Base-by-base conservation (phyloP, 2,797 vertebrate genomes). In the Remorina albescens region DNA sequence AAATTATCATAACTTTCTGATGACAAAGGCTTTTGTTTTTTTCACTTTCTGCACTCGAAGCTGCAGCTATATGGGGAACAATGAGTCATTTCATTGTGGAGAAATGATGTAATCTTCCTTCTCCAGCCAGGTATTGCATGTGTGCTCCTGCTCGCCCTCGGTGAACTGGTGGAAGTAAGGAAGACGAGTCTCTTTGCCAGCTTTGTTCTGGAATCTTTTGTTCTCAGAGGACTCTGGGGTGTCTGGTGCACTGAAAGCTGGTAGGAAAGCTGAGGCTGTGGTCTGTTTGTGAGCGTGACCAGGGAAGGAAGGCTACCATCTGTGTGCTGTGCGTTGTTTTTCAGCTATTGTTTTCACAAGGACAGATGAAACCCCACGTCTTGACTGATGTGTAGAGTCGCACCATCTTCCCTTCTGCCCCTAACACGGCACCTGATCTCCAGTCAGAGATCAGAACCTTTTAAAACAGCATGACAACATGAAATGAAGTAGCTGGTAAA, bases 71-170 rank as follows among this genome's bases (percentile, higher is more conserved):
- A 89, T 58, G 32, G 47, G 76, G 78, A 76, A 86, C 83, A 92
- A 78, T 88, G 86, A 90, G 85, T 90, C 71, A 78, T 80, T 85
- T 78, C 78, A 84, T 89, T 85, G 82, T 86, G 60, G 70, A 82
- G 74, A 59, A 80, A 80, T 93, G 83, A 91, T 83, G 89, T 92
- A 88, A 93, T 81, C 75, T 68, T 88, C 74, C 75, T 80, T 83
- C 79, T 83, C 39, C 76, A 79, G 71, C 59, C 74, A 85, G 78
- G 78, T 88, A 76, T 86, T 58, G 71, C 67, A 36, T 63, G 28
- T 44, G 34, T 73, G 64, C 59, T 76, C 39, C 64, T 58, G 67
- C 49, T 54, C 70, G 76, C 61, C 78, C 86, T 81, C 69, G 1
- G 54, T 90, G 82, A 88, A 78, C 82, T 74, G 47, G 16, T 83